Evolutionary conservation across 1,140 invertebrate species (phyloP).

Genomic region (Psilanteris sp.): DNA sequence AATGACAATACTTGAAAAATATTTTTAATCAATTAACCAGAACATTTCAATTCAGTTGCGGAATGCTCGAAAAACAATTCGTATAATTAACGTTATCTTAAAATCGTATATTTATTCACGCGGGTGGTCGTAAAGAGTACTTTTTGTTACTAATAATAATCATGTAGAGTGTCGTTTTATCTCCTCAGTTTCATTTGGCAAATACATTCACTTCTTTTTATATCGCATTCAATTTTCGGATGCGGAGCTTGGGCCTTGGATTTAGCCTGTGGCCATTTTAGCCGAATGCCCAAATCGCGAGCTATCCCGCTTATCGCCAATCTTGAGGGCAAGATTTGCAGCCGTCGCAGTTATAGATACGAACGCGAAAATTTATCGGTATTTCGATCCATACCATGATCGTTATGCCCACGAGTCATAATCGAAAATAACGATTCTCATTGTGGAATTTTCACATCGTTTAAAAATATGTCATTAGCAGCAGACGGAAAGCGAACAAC

Average conservation of each 20-base stretch:
- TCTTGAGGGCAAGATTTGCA: conserved; percentile 33
- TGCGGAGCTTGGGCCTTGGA: conserved; percentile 1
- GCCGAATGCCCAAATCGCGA: conserved; percentile 21
- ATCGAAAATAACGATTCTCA: conserved; percentile 14
- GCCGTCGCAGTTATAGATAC: conserved; percentile 38
- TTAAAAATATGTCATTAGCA: too few species aligned
- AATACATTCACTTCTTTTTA: conserved; percentile 20
- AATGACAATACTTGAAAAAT: not conserved
- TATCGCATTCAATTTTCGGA: conserved; percentile 52
- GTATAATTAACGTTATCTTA: conserved; percentile 33
- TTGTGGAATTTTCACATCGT: conserved; percentile 1
- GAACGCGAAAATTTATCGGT: conserved; percentile 49
- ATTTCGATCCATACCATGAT: conserved; percentile 13
- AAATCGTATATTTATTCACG: conserved; percentile 41
- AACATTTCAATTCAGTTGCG: conserved; percentile 20
- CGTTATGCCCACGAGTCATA: conserved; percentile 2
- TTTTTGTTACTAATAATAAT: conserved; percentile 55
- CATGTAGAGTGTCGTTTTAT: conserved; percentile 38
- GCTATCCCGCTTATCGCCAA: conserved; percentile 38
- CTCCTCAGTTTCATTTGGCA: conserved; percentile 20
- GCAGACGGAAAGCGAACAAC: too few species aligned
- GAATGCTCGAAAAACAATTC: not conserved
- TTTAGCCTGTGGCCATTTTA: conserved; percentile 49
- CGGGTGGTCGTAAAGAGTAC: conserved; percentile 19
- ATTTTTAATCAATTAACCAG: conserved; percentile 40